phyloP scores from a whole-genome alignment of 2,113 vertebrate genomes.

The Vicugna pacos region DNA sequence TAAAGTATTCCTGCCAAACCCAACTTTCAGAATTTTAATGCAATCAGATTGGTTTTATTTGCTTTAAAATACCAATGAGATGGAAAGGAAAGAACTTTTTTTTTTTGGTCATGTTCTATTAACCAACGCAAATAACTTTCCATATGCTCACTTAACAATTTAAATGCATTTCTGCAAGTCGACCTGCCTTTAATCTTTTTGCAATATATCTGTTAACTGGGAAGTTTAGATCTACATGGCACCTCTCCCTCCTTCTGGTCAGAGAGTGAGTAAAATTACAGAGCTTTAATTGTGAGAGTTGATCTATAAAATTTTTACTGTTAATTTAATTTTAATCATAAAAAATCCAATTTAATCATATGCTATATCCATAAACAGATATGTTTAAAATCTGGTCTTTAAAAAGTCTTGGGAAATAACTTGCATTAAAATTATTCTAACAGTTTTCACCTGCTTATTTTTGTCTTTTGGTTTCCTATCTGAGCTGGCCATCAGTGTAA shows the following conservation, averaged over 20 bases:
- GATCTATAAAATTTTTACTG: background rate
- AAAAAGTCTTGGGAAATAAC: background rate
- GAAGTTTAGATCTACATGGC: background rate
- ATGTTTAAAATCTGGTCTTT: slow-evolving; percentile 39
- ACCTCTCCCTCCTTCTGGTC: background rate
- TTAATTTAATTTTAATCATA: slow-evolving; percentile 48
- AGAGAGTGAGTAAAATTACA: background rate
- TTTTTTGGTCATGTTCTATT: background rate
- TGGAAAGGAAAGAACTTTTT: background rate
- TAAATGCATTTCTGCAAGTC: slow-evolving; percentile 36
- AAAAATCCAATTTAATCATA: slow-evolving; percentile 40
- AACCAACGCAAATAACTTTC: slow-evolving; percentile 17
- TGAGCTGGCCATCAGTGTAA: background rate
- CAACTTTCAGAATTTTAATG: slow-evolving; percentile 12
- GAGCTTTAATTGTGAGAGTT: background rate
- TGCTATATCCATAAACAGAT: background rate
- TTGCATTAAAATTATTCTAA: slow-evolving; percentile 9
- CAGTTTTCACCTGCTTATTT: background rate
- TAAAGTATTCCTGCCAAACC: background rate
- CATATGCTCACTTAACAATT: slow-evolving; percentile 24
- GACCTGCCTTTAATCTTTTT: background rate
- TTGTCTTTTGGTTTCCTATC: background rate
- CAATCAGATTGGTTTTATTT: slow-evolving; percentile 40
- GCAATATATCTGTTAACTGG: background rate
- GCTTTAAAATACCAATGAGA: slow-evolving; percentile 11